Percentiles rank a stretch among this genome's conserved stretches.
Evolutionary conservation across 2,113 vertebrate species (phyloP).

Genomic region (Rhabdornis inornatus): DNA sequence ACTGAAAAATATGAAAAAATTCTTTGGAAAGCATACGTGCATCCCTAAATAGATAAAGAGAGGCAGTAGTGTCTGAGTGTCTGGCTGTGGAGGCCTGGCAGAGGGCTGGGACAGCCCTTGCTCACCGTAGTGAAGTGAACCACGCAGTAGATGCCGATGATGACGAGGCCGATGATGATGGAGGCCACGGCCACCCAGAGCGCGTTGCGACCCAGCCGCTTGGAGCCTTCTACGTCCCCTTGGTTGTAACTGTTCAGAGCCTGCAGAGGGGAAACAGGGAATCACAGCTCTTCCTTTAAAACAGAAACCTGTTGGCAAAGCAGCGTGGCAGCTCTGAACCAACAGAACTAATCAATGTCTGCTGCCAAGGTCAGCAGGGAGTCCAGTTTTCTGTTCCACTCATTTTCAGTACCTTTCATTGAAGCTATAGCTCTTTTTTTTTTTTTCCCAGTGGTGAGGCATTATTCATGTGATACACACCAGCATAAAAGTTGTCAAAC

Average conservation of each 20-base stretch:
- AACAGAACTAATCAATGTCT: background rate
- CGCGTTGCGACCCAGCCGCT: conserved; percentile 79
- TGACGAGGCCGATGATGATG: conserved; percentile 80
- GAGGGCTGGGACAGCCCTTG: background rate
- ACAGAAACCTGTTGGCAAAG: background rate
- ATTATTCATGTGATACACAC: background rate
- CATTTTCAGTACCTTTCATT: background rate
- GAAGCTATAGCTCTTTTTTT: background rate
- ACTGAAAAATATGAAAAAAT: fast-evolving
- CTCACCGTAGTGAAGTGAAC: conserved; percentile 85
- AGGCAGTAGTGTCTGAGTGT: background rate
- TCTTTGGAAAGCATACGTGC: background rate
- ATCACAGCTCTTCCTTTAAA: background rate
- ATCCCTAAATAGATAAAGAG: background rate
- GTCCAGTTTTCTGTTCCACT: background rate
- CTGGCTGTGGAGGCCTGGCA: background rate
- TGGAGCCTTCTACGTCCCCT: conserved; percentile 82
- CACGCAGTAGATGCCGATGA: conserved; percentile 74
- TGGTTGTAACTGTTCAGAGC: conserved; percentile 85
- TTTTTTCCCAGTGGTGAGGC: background rate
- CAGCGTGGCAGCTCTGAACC: background rate
- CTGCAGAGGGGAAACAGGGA: conserved; percentile 65
- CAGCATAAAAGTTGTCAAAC: background rate
- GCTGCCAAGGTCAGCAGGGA: background rate
- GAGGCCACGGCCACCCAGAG: conserved; percentile 83